Base-by-base conservation (phyloP, 1,140 invertebrate genomes). In the Drosophila sp. region DNA sequence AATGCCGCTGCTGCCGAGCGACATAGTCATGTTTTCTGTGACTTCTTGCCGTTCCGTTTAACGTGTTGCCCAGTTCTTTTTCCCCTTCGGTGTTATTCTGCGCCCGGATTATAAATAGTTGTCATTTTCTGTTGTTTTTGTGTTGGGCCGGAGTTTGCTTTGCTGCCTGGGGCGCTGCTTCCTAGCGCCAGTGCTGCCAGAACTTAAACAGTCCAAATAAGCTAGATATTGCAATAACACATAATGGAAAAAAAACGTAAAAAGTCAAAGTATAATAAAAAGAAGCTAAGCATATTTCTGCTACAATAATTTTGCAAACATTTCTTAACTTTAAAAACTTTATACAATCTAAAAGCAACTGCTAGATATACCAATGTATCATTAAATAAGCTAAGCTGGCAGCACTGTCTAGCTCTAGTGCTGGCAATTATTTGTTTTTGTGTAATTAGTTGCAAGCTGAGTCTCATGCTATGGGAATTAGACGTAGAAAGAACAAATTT, bases 401-500 rank as follows among this genome's bases (percentile, higher is more conserved):
- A 21, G 4, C 21, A 2, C 21, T 21, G 21, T 21, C 21, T 4
- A 21, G 21, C 21, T 21, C 21, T 75, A 48, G 25, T 75, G 67
- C 61, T 72, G 67, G 45, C 69, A 72, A 72, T 76, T 76, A 72
- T 72, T 72, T 72, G 61, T 76, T 72, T 21, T 21, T 72, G 53
- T 76, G 61, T 76, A 76, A 76, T 76, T 76, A 76, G 73, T 72
- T 72, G 56, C 73, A 76, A 72, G 62, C 61, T 72, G 21, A 21
- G 56, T 72, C 46, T 64, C 69, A 76, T 72, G 56, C 57, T 76
- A 65, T 72, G 61, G 73, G 77, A 76, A 86, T 86, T 86, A 80
- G 56, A 70, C 38, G 58, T 78, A 51, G 54, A 71, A 58, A 75
- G 50, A 86, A 76, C 69, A 50, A 71, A 76, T 62, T 71, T 51